Base-by-base conservation (phyloP, 92 coral and sea anemone species). In the Actinostola sp. region DNA sequence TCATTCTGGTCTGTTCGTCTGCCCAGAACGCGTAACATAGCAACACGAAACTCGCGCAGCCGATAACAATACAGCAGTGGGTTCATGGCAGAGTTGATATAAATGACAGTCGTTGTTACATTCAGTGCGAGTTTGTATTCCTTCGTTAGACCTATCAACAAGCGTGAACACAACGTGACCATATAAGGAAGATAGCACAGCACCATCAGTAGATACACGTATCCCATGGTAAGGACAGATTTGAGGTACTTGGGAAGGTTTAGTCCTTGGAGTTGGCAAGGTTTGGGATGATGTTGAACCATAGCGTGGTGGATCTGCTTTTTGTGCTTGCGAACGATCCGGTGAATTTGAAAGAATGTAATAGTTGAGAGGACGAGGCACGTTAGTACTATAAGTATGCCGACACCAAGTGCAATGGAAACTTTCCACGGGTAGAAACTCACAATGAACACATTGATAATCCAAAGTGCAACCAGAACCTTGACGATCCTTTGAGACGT, bases 111-210 rank as follows among this genome's bases (percentile, higher is more conserved):
- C 10, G 82, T 58, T 19, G 75, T 77, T n/a, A 84, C 26, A 48
- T 82, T 84, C 28, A 84, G 61, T 0, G 61, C 67, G 12, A 72
- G 66, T 58, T 72, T 72, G 48, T 72, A 72, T 19, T 72, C 78
- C 35, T 72, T 72, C 4, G 78, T 72, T 27, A 72, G 53, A 9
- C 78, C 78, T 14, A 72, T 43, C 10, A 72, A 7, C 30, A 72
- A n/a, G 15, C 78, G 51, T 19, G 62, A 33, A 11, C 54, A 42
- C 29, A 72, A 53, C 19, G 78, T 58, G 10, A 59, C 20, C 78
- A 84, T 57, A 35, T 84, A 84, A 0, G 89, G 89, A 9, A 84
- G 73, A 65, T 70, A 84, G 14, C 84, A 84, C 2, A 78, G 33
- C 35, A 84, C 26, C 24, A 79, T 54, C 11, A 75, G 49, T 15